A percentile compares a stretch with the other conserved stretches of the same genome.
Evolutionary conservation across 2,888 invertebrate genomes (phyloP).

Genomic region (Eupithecia pulchellata): DNA sequence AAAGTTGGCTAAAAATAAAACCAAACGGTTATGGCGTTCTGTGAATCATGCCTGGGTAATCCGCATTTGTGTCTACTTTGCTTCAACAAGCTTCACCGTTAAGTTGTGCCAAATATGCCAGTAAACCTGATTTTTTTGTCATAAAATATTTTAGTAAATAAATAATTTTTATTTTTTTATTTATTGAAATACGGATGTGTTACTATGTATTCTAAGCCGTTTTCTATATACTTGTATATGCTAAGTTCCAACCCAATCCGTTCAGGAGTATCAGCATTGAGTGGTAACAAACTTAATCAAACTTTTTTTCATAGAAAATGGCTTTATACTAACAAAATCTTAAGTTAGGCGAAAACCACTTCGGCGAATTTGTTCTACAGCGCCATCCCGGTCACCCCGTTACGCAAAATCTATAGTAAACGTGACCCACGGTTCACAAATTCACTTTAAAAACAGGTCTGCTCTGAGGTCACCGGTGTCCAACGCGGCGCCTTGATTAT

Average conservation of each 20-base stretch:
- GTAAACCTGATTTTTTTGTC: constrained; percentile 6
- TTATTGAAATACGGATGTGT: constrained; percentile 7
- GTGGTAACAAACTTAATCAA: not conserved
- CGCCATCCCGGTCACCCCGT: constrained; percentile 30
- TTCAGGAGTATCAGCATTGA: too few species aligned
- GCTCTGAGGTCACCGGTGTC: constrained; percentile 50
- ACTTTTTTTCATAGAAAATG: constrained; percentile 26
- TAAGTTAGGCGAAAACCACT: too few species aligned
- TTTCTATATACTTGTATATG: not conserved
- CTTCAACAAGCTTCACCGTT: constrained; percentile 34
- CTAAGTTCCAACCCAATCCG: too few species aligned
- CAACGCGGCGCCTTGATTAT: constrained; percentile 48
- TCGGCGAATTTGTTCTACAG: constrained; percentile 30
- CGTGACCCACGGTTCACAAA: constrained; percentile 27
- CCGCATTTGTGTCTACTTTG: constrained; percentile 44
- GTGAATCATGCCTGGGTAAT: constrained; percentile 41
- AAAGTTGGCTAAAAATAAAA: constrained; percentile 41
- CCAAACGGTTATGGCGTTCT: constrained; percentile 45
- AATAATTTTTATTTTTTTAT: constrained; percentile 7
- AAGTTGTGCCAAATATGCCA: constrained; percentile 5
- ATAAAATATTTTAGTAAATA: constrained; percentile 9
- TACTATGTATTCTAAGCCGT: constrained; percentile 3
- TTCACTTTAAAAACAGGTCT: constrained; percentile 41
- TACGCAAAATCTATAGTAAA: constrained; percentile 24
- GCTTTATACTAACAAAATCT: constrained; percentile 28